Percentiles rank a stretch among this genome's conserved stretches.
These are phyloP conservation scores for Hymenopus coronatus DNA, from an alignment of 2,888 invertebrate species.

Conservation along the genomic window DNA sequence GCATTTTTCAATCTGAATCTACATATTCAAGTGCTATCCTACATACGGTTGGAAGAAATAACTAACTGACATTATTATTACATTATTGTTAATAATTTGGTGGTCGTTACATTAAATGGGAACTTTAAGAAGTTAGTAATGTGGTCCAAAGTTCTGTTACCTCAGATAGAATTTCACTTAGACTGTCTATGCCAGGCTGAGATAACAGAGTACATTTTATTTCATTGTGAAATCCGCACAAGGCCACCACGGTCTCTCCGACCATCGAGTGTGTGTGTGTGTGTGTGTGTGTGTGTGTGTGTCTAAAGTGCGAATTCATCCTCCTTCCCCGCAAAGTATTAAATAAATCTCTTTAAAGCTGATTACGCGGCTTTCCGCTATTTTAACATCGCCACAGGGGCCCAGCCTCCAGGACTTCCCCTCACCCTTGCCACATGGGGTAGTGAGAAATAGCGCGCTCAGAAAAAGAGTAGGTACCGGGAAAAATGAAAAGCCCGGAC, in stretches of 20 bases:
- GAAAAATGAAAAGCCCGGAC: constrained; percentile 8
- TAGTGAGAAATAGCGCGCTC: constrained; percentile 15
- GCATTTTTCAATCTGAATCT: too few species aligned
- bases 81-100: too few species aligned
- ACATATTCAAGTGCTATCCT: too few species aligned
- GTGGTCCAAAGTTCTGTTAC: not conserved
- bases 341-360: constrained; percentile 33
- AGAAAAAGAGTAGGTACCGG: constrained; percentile 1
- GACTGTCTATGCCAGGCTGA: not conserved
- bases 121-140: too few species aligned
- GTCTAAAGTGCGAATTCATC: constrained; percentile 28
- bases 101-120: too few species aligned
- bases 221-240: not conserved
- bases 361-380: constrained; percentile 32
- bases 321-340: constrained; percentile 29
- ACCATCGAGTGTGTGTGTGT: not conserved
- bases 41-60: too few species aligned
- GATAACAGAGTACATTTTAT: not conserved
- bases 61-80: too few species aligned
- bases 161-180: not conserved
- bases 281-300: not conserved
- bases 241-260: not conserved
- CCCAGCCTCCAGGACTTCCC: constrained; percentile 14
- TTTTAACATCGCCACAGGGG: constrained; percentile 27
- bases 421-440: not conserved